These are phyloP conservation scores for Octodon degus DNA, from an alignment of 2,113 vertebrate genomes.

Conservation along the genomic window DNA sequence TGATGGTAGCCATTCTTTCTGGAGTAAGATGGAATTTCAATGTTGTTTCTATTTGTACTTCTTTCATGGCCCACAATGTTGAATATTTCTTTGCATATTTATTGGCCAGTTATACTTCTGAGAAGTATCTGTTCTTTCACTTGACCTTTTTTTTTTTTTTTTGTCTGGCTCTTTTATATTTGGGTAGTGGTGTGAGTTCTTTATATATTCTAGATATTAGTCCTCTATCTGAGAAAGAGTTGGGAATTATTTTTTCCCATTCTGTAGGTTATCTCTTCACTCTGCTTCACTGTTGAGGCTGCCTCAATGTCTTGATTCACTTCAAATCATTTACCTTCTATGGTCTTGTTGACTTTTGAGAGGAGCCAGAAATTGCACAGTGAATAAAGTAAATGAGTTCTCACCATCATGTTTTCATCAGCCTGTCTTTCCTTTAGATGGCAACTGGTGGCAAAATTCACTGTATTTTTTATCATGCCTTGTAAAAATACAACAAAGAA, in stretches of 20 bases:
- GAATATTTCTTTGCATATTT: neutral
- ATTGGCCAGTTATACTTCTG: neutral
- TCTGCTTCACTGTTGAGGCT: neutral
- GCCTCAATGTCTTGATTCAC: neutral
- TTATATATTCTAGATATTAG: neutral
- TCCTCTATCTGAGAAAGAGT: neutral
- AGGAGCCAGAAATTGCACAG: neutral
- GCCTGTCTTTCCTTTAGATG: neutral
- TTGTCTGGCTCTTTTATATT: neutral
- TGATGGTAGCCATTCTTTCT: neutral
- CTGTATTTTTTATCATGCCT: neutral
- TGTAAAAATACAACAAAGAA: neutral
- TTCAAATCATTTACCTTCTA: neutral
- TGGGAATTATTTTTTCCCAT: neutral
- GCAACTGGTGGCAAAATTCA: neutral
- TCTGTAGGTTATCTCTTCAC: neutral
- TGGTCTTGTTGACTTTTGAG: neutral
- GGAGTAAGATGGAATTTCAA: neutral
- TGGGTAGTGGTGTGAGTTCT: neutral
- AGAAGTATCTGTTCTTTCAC: neutral
- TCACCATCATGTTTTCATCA: neutral
- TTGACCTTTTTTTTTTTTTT: neutral
- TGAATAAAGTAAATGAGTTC: neutral
- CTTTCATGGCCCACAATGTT: neutral
- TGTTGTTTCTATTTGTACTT: neutral